Evolutionary conservation across 2,797 vertebrate genomes (phyloP), one percentile per base, ranked within the genome.

Genomic region (Pangasius sanitwongsei): DNA sequence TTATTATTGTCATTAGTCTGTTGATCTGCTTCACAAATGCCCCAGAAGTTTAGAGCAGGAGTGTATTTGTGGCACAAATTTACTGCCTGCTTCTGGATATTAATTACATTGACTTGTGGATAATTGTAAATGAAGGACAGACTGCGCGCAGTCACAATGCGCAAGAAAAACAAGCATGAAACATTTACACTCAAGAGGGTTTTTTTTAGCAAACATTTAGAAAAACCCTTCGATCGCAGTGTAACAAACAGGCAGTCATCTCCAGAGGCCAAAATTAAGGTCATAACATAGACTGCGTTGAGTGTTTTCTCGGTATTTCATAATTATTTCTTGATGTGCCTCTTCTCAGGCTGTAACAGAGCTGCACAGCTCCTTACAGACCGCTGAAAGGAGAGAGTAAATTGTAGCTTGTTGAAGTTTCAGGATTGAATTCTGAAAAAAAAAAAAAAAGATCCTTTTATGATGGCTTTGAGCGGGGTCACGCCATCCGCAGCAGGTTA

Each of bases 381-480:
- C 85, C 55, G 92, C 91, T 93, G 92, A 91, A 89, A 90, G 84
- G 81, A 92, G 94, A 94, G 95, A 94, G 94, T 94, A 95, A 96
- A 96, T 94, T 97, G 96, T 94, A 95, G 95, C 95, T 96, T 95
- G 95, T 94, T 96, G 94, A 96, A 97, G 95, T 96, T 97, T 96
- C 95, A 95, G 94, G 95, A 95, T 95, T 97, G 95, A 96, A 96
- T 96, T 96, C 94, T 96, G 95, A 96, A 96, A 97, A 96, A 95
- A 96, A 96, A 50, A 55, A 70, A 67, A 25, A 50, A 96, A 95
- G 95, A 97, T 96, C 92, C 95, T 96, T 96, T 96, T 95, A 96
- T 95, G 93, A 95, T 96, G 96, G 95, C 93, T 95, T 94, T 93
- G 94, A 95, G 96, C 94, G 93, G 94, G 95, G 95, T 95, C 96